These are phyloP conservation scores for Triplophysa yarkandensis DNA, from an alignment of 2,797 vertebrate species.

Conservation along the genomic window DNA sequence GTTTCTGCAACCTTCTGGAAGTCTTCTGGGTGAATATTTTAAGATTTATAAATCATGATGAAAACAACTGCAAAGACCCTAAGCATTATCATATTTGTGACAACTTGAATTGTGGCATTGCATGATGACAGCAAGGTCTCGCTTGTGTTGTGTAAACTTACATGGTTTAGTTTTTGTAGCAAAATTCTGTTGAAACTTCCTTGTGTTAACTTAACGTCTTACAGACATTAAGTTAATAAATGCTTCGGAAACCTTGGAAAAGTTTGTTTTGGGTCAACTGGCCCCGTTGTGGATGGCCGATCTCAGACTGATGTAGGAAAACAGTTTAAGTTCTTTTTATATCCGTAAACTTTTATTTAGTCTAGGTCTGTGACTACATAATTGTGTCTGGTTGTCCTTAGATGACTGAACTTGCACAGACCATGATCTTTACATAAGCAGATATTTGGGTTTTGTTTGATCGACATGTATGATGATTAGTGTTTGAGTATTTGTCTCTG, in stretches of 20 bases:
- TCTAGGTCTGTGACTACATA: slow-evolving; percentile 25
- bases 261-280: slow-evolving; percentile 44
- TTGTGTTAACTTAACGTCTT: slow-evolving; percentile 23
- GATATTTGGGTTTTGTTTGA: background rate
- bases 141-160: slow-evolving; percentile 33
- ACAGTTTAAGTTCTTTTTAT: slow-evolving; percentile 42
- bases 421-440: slow-evolving; percentile 18
- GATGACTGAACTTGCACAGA: background rate
- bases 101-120: slow-evolving; percentile 21
- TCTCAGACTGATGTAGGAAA: slow-evolving; percentile 49
- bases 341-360: slow-evolving; percentile 23
- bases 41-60: slow-evolving; percentile 15
- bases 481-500: background rate
- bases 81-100: slow-evolving; percentile 17
- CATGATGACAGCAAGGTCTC: slow-evolving; percentile 11
- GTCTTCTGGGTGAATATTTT: slow-evolving; percentile 9
- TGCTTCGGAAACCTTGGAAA: slow-evolving; percentile 46
- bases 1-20: too few relatives aligned
- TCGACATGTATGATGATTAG: slow-evolving; percentile 4
- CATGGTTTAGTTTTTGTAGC: slow-evolving; percentile 28
- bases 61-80: slow-evolving; percentile 20
- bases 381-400: slow-evolving; percentile 19
- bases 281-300: slow-evolving; percentile 49
- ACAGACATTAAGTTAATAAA: slow-evolving; percentile 30
- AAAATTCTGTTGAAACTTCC: slow-evolving; percentile 31